A percentile compares a stretch with the other conserved stretches of the same genome.
Conservation (phyloP, 1,140 invertebrate species). For the Formica selysi region DNA sequence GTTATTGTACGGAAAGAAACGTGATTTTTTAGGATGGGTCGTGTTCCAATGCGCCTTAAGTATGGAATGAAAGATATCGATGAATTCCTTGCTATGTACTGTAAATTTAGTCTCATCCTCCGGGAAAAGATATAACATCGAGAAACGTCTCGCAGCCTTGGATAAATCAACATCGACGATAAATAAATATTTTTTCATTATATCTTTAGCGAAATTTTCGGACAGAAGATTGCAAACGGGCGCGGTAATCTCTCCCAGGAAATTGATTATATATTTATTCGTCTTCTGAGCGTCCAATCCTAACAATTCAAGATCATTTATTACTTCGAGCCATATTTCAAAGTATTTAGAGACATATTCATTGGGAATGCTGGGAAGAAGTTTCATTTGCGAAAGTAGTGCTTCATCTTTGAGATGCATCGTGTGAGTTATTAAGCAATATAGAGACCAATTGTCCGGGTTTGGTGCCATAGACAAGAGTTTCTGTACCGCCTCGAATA, state of each 20-base stretch:
- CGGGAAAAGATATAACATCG: constrained; percentile 34
- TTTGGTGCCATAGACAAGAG: constrained; percentile 69
- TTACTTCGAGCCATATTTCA: constrained; percentile 16
- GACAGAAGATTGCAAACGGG: constrained; percentile 54
- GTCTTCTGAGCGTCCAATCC: fast-evolving
- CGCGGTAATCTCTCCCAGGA: constrained; percentile 42
- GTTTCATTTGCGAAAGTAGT: background rate
- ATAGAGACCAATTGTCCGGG: constrained; percentile 65
- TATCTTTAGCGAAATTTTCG: constrained; percentile 40
- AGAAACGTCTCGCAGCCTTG: background rate
- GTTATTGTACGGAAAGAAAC: constrained; percentile 54
- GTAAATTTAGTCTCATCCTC: background rate
- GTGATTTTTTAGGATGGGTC: background rate
- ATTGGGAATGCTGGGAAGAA: constrained; percentile 38
- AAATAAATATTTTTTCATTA: constrained; percentile 66
- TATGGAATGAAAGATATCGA: background rate
- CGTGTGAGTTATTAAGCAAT: constrained; percentile 59
- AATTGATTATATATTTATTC: fast-evolving
- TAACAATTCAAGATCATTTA: constrained; percentile 41
- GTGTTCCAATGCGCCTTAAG: constrained; percentile 60
- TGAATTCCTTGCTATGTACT: constrained; percentile 27
- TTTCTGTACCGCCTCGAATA: constrained; percentile 57
- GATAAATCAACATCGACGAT: background rate
- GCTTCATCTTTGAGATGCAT: constrained; percentile 62
- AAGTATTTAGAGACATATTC: constrained; percentile 73